Percentiles rank a stretch among this genome's conserved stretches.
These are phyloP conservation scores for Ennomos fuscantarius DNA, from an alignment of 2,888 invertebrate genomes.

Conservation along the genomic window DNA sequence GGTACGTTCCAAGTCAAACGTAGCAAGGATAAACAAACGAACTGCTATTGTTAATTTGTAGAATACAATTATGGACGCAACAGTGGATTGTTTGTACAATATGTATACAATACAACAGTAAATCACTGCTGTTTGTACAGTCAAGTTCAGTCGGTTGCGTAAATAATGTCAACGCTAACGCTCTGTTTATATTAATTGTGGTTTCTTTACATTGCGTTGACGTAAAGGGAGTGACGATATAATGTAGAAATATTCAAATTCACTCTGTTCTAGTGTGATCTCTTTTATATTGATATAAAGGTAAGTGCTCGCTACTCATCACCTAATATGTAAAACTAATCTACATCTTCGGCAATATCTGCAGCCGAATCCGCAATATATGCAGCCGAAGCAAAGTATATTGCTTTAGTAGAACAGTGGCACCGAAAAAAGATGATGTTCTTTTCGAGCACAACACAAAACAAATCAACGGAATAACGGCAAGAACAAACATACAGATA, in stretches of 20 bases:
- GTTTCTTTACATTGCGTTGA: not conserved
- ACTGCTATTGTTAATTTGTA: slow-evolving; percentile 32
- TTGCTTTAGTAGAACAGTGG: too few species aligned
- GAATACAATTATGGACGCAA: slow-evolving; percentile 23
- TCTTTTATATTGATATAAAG: too few species aligned
- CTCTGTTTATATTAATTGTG: too few species aligned
- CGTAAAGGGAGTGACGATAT: slow-evolving; percentile 8
- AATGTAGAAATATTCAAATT: too few species aligned
- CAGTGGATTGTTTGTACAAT: slow-evolving; percentile 30
- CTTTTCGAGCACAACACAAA: slow-evolving; percentile 9
- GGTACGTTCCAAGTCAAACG: slow-evolving; percentile 21
- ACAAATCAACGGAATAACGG: slow-evolving; percentile 30
- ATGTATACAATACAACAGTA: slow-evolving; percentile 29
- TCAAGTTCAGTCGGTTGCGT: slow-evolving; percentile 15
- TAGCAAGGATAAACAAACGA: slow-evolving; percentile 32
- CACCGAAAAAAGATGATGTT: not conserved
- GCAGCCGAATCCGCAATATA: too few species aligned
- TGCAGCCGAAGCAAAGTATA: too few species aligned
- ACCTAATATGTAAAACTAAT: too few species aligned
- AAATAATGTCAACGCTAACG: slow-evolving; percentile 4
- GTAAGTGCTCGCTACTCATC: too few species aligned
- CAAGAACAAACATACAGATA: slow-evolving; percentile 22
- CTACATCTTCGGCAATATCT: too few species aligned
- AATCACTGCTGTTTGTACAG: slow-evolving; percentile 20
- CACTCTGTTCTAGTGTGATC: too few species aligned